phyloP scores from a whole-genome alignment of 1,140 invertebrate species.

The Cydia strobilella region DNA sequence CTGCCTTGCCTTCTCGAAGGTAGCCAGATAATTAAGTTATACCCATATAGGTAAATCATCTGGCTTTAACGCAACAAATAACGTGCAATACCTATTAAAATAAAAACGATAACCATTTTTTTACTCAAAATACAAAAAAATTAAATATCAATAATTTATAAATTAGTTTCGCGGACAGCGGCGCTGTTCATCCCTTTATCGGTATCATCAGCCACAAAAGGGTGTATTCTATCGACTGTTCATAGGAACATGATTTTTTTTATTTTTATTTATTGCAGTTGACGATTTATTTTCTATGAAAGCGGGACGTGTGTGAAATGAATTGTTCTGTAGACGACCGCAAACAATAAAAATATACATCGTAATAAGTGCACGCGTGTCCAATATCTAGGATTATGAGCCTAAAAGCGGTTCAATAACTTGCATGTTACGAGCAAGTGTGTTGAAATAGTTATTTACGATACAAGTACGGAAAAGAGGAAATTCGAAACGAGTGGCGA shows the following conservation, averaged over 20 bases:
- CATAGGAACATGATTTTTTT: constrained; percentile 51
- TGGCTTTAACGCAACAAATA: not conserved
- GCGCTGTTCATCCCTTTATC: constrained; percentile 76
- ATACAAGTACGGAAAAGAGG: no score
- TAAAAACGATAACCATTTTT: not conserved
- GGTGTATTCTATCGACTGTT: constrained; percentile 66
- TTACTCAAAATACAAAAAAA: constrained; percentile 55
- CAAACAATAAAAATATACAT: not conserved
- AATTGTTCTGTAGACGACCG: not conserved
- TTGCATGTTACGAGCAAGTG: no score
- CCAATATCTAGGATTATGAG: no score
- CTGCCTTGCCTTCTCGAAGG: no score
- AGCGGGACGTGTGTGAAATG: constrained; percentile 1
- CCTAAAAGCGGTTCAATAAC: no score
- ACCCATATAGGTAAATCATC: not conserved
- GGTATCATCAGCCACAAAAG: constrained; percentile 73
- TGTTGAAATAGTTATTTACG: no score
- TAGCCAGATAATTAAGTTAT: no score
- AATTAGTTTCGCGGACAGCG: constrained; percentile 77
- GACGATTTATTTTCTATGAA: constrained; percentile 59
- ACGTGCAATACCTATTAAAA: not conserved
- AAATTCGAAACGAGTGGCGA: no score
- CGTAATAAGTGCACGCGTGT: no score
- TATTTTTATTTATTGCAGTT: constrained; percentile 62
- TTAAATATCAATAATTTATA: constrained; percentile 79